Base-by-base conservation (phyloP, 1,140 invertebrate species). In the Aricia agestis region DNA sequence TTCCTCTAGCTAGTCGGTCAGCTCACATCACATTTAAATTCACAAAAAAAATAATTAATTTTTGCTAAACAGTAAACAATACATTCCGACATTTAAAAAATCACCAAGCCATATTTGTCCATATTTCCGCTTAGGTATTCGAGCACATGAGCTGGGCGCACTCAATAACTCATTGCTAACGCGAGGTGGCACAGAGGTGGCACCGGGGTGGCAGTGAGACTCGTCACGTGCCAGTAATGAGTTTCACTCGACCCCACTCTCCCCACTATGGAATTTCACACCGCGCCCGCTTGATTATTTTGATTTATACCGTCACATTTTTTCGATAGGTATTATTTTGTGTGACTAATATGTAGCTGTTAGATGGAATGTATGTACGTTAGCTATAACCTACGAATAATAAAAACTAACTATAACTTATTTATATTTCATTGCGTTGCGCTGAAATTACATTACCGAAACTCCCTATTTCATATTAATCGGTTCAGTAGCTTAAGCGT, bases 111-210 rank as follows among this genome's bases (percentile, higher is more conserved):
- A 52, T 52, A 52, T 52, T 52, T 52, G 45, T 52, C 13, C 10
- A 52, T 52, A 52, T 52, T 52, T 52, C 45, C 45, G 13, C 13
- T 52, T 52, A 52, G 45, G 45, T 52, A 52, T 52, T 52, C 83
- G 79, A 82, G 83, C 80, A 87, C 85, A 84, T 84, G 82, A 87
- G 85, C 82, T 86, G 78, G 71, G 80, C 76, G 77, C 85, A 90
- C 85, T 90, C 86, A 88, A 90, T 90, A 90, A 90, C 86, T 90
- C 88, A 90, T 88, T 90, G 87, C 83, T 77, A 86, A 87, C 85
- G 86, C 85, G 36, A 36, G 36, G 36, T 36, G 36, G 36, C 25
- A 76, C 81, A 78, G 82, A 77, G 72, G 74, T 73, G 25, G 25
- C 25, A 25, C 25, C 25, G 36, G 36, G 36, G 36, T 9, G 36